Percentiles rank a stretch among this genome's conserved stretches.
These are phyloP conservation scores for Agonum fuliginosum DNA, from an alignment of 2,888 invertebrate species.

Conservation along the genomic window DNA sequence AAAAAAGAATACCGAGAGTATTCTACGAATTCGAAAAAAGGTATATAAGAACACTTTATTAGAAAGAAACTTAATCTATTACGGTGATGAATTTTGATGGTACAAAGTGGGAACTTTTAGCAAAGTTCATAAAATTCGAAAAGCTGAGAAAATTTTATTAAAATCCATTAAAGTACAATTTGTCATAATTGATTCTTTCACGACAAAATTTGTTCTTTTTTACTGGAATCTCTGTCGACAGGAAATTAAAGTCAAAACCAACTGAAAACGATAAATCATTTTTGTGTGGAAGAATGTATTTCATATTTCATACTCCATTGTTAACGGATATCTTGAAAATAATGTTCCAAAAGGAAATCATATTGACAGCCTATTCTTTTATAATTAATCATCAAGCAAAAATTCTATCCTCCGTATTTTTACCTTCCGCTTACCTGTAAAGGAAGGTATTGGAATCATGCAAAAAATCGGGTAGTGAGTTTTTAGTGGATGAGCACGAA, in stretches of 20 bases:
- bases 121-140: neutral
- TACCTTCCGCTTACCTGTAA: no score
- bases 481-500: no score
- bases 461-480: no score
- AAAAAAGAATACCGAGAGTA: no score
- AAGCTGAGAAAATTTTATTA: neutral
- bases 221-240: neutral
- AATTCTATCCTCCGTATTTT: no score
- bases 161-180: conserved; percentile 29
- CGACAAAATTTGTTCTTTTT: conserved; percentile 3
- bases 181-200: conserved; percentile 29
- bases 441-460: no score
- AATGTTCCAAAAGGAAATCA: neutral
- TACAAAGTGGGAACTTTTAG: no score
- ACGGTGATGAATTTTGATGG: no score
- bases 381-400: conserved; percentile 11
- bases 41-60: no score
- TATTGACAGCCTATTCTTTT: neutral
- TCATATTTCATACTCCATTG: conserved; percentile 23
- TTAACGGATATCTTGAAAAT: conserved; percentile 7
- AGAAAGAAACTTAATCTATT: no score
- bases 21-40: no score
- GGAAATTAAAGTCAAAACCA: conserved; percentile 10
- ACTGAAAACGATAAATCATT: conserved; percentile 5
- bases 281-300: conserved; percentile 7